Percentiles rank a stretch among this genome's conserved stretches.
Evolutionary conservation across 2,797 vertebrate species (phyloP).

Genomic region (Echiichthys vipera): DNA sequence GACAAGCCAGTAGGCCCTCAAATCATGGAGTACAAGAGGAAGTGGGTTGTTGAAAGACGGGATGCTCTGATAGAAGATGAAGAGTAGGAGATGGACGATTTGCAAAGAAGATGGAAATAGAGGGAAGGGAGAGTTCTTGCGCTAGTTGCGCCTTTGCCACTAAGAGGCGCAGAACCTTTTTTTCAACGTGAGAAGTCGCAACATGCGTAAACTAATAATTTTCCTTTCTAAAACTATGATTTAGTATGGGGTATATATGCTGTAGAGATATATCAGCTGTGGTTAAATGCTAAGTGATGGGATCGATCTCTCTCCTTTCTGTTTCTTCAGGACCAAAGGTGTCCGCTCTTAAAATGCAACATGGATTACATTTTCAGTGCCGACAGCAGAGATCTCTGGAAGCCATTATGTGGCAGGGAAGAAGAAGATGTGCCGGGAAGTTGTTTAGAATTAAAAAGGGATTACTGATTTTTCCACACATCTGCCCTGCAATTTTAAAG

Average conservation of each 20-base stretch:
- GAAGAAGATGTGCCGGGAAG: conserved; percentile 33
- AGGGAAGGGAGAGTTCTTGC: conserved; percentile 1
- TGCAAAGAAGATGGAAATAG: conserved; percentile 10
- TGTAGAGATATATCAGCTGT: conserved; percentile 66
- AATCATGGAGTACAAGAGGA: conserved; percentile 24
- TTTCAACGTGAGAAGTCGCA: conserved; percentile 31
- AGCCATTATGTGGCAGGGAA: conserved; percentile 50
- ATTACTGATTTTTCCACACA: conserved; percentile 40
- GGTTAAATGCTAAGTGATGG: conserved; percentile 48
- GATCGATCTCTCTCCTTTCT: background rate
- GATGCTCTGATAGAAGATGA: conserved; percentile 25
- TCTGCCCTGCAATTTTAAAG: conserved; percentile 48
- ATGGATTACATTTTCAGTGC: background rate
- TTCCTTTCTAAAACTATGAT: conserved; percentile 63
- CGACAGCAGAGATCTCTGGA: conserved; percentile 56
- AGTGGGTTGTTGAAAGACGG: conserved; percentile 28
- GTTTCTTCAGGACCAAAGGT: background rate
- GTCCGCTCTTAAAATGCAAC: background rate
- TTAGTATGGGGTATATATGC: conserved; percentile 42
- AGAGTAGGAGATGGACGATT: conserved; percentile 10
- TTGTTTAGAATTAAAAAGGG: conserved; percentile 56
- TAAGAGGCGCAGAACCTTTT: conserved; percentile 18
- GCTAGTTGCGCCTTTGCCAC: conserved; percentile 28
- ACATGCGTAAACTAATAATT: conserved; percentile 66
- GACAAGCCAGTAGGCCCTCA: conserved; percentile 20